Conservation (phyloP, 2,888 invertebrate genomes). For the Leistus spinibarbis region DNA sequence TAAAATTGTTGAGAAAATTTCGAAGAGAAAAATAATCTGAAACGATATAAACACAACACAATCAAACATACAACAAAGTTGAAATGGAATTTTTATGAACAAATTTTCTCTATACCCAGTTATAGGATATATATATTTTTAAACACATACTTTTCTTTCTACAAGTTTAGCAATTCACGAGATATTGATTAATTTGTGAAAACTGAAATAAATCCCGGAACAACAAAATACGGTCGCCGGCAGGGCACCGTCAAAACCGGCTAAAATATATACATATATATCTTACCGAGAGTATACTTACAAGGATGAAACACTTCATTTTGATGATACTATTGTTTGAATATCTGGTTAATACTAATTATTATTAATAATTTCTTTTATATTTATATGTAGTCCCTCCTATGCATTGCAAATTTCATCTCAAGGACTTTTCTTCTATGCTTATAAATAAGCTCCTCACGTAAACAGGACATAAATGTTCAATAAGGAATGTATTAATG, state of each 20-base stretch:
- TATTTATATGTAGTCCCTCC: neutral
- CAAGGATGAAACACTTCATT: slow-evolving; percentile 12
- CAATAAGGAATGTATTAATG: neutral
- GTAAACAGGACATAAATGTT: neutral
- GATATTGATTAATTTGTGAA: too few species aligned
- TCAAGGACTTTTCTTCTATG: neutral
- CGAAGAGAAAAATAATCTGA: slow-evolving; percentile 13
- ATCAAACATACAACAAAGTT: neutral
- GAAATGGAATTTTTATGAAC: neutral
- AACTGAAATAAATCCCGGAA: too few species aligned
- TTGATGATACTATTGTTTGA: neutral
- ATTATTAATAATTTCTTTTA: slow-evolving; percentile 5
- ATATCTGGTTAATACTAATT: neutral
- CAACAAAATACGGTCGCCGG: too few species aligned
- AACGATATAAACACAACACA: neutral
- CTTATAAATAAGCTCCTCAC: neutral
- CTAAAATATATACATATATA: too few species aligned
- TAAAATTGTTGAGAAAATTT: slow-evolving; percentile 4
- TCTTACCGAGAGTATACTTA: too few species aligned
- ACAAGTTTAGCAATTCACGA: too few species aligned
- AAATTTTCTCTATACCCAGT: too few species aligned
- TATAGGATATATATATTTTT: too few species aligned
- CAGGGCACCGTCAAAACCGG: too few species aligned
- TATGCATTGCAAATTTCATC: neutral
- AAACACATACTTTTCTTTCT: too few species aligned